Conservation (phyloP, 2,888 invertebrate species). For the Silvanus unidentatus region DNA sequence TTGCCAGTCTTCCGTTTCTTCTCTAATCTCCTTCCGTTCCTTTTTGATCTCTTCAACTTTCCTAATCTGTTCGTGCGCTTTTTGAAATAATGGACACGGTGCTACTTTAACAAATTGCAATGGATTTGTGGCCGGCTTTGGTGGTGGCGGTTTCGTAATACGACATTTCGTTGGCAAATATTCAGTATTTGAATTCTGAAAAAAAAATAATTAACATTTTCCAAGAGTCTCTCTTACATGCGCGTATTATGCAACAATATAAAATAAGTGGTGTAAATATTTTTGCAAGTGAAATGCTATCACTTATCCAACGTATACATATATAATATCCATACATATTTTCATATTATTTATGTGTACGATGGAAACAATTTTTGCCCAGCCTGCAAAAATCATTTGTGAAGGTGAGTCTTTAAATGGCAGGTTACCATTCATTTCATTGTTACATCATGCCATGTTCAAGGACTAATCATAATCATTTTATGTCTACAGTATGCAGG, state of each 20-base stretch:
- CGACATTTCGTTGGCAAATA: conserved; percentile 48
- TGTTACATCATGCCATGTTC: conserved; percentile 4
- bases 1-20: conserved; percentile 88
- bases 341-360: background rate
- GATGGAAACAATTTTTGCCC: background rate
- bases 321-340: too few relatives aligned
- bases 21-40: conserved; percentile 71
- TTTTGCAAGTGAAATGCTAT: background rate
- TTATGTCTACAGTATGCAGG: background rate
- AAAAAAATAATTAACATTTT: background rate
- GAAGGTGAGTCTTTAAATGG: conserved; percentile 6
- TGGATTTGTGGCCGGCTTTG: conserved; percentile 79
- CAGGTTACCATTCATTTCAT: conserved; percentile 5
- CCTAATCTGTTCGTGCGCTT: conserved; percentile 78
- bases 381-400: background rate
- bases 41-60: conserved; percentile 80
- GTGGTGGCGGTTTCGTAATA: conserved; percentile 67
- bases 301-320: too few relatives aligned
- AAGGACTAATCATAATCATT: conserved; percentile 4
- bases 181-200: conserved; percentile 42
- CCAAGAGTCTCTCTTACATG: background rate
- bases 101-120: conserved; percentile 85
- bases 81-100: conserved; percentile 78
- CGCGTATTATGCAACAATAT: background rate
- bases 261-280: conserved; percentile 3